Conservation (phyloP, 2,797 vertebrate species). For the Dromococcyx pavoninus region DNA sequence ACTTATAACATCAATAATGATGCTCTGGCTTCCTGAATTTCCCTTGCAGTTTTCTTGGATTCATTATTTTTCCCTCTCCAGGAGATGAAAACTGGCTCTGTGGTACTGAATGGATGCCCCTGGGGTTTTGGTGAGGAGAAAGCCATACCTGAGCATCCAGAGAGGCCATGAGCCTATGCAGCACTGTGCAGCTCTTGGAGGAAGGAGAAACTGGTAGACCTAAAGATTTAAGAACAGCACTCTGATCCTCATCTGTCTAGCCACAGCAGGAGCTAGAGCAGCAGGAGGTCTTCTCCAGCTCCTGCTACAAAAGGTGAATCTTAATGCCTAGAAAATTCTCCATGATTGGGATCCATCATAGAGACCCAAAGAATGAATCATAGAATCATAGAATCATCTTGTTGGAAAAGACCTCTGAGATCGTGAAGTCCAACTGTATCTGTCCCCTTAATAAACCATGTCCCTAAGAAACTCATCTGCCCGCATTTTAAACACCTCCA, state of each 20-base stretch:
- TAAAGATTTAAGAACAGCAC: neutral
- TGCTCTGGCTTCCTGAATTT: constrained; percentile 26
- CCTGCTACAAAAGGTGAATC: neutral
- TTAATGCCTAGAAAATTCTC: neutral
- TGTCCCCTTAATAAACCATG: too few relatives aligned
- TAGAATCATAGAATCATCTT: too few relatives aligned
- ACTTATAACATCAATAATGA: constrained; percentile 9
- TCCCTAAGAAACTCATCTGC: too few relatives aligned
- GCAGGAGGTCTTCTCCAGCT: neutral
- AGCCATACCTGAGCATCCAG: neutral
- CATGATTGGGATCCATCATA: neutral
- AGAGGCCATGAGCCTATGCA: neutral
- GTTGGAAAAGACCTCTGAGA: too few relatives aligned
- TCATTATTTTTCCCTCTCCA: neutral
- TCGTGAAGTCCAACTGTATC: too few relatives aligned
- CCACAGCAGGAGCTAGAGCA: neutral
- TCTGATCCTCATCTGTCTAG: neutral
- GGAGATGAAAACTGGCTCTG: neutral
- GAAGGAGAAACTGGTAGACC: neutral
- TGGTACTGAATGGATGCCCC: neutral
- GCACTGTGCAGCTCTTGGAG: neutral
- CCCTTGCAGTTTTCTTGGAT: neutral
- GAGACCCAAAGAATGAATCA: accelerated
- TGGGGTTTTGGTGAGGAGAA: neutral
- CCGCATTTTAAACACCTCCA: too few relatives aligned